Percentiles rank a stretch among this genome's conserved stretches.
phyloP scores from a whole-genome alignment of 2,888 invertebrate genomes.

The Drosophila crucigera region DNA sequence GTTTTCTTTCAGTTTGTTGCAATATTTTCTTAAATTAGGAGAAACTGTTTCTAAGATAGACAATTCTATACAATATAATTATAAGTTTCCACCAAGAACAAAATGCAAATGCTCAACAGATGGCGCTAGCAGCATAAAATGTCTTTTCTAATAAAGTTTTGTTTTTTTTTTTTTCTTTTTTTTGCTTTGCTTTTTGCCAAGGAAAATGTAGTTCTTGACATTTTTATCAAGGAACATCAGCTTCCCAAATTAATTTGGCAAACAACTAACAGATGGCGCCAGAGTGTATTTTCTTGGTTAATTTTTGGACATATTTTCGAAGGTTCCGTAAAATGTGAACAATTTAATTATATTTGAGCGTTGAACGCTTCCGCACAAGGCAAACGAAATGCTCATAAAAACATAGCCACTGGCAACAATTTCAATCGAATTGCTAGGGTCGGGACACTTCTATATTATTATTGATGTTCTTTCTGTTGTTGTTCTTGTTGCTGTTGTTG shows the following conservation, averaged over 20 bases:
- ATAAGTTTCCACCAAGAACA: not conserved
- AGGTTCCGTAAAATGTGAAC: conserved; percentile 62
- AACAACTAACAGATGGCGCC: conserved; percentile 48
- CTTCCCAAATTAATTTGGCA: not conserved
- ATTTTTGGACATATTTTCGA: conserved; percentile 42
- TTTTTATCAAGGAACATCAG: not conserved
- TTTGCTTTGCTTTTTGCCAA: not conserved
- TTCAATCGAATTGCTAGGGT: conserved; percentile 73
- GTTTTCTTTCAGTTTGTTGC: not conserved
- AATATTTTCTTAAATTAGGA: not conserved
- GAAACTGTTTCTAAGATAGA: not conserved
- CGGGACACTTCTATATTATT: conserved; percentile 50
- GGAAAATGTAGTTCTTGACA: conserved; percentile 5
- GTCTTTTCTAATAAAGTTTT: conserved; percentile 9
- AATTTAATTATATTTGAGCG: conserved; percentile 74
- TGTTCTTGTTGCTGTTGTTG: conserved; percentile 12
- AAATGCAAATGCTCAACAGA: conserved; percentile 24
- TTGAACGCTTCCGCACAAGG: conserved; percentile 44
- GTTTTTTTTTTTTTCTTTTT: not conserved
- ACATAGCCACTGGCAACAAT: conserved; percentile 76
- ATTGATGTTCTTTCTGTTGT: conserved; percentile 14
- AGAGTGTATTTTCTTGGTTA: conserved; percentile 36
- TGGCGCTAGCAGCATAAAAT: conserved; percentile 22
- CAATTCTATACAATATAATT: not conserved
- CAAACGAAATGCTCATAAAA: conserved; percentile 75